Base-by-base conservation (phyloP, 2,888 invertebrate species). In the Drosophila diplacantha region DNA sequence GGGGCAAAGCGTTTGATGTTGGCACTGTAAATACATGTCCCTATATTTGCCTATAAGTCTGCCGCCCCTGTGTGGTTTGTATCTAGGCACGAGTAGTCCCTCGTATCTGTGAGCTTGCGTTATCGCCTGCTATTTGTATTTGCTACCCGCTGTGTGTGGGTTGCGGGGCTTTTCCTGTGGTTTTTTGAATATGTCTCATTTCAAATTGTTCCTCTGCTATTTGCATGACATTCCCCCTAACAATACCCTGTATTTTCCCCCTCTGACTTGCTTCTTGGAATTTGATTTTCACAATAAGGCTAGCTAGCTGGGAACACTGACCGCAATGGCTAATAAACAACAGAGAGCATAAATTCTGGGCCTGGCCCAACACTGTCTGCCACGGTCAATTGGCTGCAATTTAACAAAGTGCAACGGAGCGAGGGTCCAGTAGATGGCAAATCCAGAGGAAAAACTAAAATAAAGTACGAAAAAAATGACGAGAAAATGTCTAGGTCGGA, bases 331-430 rank as follows among this genome's bases (percentile, higher is more conserved):
- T 83, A 82, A 84, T 81, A 81, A 77, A 81, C 74, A 74, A 70
- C 77, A 72, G 65, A 73, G 71, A 69, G 74, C 79, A 85, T 85
- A 84, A 84, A 84, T 85, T 77, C 69, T 59, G 47, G 49, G 39
- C 65, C 49, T 59, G 39, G 47, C 49, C 63, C 51, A 29, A 24
- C 44, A 43, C 24, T 51, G 52, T 41, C 34, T 44, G 68, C 20
- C 79, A 82, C 73, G 81, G 74, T 73, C 85, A 84, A 84, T 85
- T 85, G 85, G 74, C 68, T 85, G 85, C 85, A 85, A 83, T 83
- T 81, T 77, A 85, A 77, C 82, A 85, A 85, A 84, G 75, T 85
- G 85, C 85, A 85, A 63, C 72, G 67, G 63, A 69, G 65, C 75
- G 72, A 72, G 53, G 47, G 62, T 34, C 51, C 67, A 71, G 24